Evolutionary conservation across 1,140 invertebrate species (phyloP).

Genomic region (Mamestra configurata): DNA sequence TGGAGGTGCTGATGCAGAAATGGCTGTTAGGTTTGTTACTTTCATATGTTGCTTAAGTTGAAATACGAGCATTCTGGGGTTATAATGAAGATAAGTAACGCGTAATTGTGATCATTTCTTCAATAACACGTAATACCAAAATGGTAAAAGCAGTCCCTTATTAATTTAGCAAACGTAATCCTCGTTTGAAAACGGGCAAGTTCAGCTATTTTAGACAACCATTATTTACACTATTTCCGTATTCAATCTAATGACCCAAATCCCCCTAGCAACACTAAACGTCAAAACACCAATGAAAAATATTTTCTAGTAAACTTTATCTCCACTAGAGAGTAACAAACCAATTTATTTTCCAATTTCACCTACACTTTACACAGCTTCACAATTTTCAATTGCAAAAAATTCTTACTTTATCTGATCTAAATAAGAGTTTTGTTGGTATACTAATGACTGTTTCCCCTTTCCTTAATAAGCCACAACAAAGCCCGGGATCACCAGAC

Average conservation of each 20-base stretch:
- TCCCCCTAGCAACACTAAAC: not conserved
- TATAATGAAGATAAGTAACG: too few relatives aligned
- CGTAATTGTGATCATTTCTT: too few relatives aligned
- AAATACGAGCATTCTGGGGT: too few relatives aligned
- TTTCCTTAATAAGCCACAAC: constrained; percentile 47
- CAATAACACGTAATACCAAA: too few relatives aligned
- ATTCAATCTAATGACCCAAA: not conserved
- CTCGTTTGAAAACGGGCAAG: too few relatives aligned
- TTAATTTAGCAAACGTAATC: too few relatives aligned
- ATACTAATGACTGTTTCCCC: constrained; percentile 41
- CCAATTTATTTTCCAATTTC: constrained; percentile 13
- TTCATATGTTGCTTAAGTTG: too few relatives aligned
- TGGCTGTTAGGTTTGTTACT: not conserved
- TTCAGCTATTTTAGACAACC: too few relatives aligned
- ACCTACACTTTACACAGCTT: not conserved
- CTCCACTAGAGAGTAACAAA: constrained; percentile 12
- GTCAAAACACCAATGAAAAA: not conserved
- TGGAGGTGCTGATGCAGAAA: not conserved
- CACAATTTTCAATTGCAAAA: not conserved
- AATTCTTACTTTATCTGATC: constrained; percentile 12
- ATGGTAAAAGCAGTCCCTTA: too few relatives aligned
- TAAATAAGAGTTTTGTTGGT: constrained; percentile 1
- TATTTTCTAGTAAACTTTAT: not conserved
- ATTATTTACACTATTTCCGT: too few relatives aligned
- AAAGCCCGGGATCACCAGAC: constrained; percentile 50